Percentiles rank a stretch among this genome's conserved stretches.
phyloP scores from a whole-genome alignment of 2,888 invertebrate genomes.

The Lepidonotus clava region DNA sequence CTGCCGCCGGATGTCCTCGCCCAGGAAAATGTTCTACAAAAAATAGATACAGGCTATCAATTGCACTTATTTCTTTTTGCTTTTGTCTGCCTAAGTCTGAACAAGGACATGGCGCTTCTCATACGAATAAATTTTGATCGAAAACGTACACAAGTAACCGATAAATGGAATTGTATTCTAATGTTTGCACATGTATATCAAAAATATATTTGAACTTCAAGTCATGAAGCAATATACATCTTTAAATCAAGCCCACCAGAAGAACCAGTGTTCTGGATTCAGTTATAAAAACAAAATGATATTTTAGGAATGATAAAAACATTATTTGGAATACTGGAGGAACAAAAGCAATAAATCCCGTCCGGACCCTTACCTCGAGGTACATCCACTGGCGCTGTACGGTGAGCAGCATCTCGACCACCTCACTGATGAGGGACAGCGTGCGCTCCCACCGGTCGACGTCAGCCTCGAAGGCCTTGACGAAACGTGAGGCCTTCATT shows the following conservation, averaged over 20 bases:
- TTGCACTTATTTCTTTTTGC: background rate
- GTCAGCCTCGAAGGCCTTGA: conserved; percentile 90
- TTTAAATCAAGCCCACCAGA: too few relatives aligned
- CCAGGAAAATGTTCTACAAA: conserved; percentile 88
- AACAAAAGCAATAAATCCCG: too few relatives aligned
- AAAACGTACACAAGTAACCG: background rate
- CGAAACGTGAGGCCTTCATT: conserved; percentile 91
- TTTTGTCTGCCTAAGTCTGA: background rate
- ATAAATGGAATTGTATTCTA: too few relatives aligned
- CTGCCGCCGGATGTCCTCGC: conserved; percentile 93
- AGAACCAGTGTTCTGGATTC: too few relatives aligned
- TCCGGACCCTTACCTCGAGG: conserved; percentile 87
- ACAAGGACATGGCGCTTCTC: too few relatives aligned
- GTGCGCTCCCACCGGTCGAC: conserved; percentile 94
- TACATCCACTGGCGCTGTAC: conserved; percentile 93
- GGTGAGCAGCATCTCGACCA: conserved; percentile 88
- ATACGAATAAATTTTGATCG: too few relatives aligned
- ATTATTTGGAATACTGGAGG: too few relatives aligned
- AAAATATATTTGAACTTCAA: too few relatives aligned
- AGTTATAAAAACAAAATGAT: too few relatives aligned
- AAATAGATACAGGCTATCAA: background rate
- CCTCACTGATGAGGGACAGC: conserved; percentile 90
- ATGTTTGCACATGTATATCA: too few relatives aligned
- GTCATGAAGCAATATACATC: too few relatives aligned
- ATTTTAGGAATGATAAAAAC: too few relatives aligned